Evolutionary conservation across 2,888 invertebrate species (phyloP), one percentile per base, ranked within the genome.

Genomic region (Liopterus haemorrhoidalis): DNA sequence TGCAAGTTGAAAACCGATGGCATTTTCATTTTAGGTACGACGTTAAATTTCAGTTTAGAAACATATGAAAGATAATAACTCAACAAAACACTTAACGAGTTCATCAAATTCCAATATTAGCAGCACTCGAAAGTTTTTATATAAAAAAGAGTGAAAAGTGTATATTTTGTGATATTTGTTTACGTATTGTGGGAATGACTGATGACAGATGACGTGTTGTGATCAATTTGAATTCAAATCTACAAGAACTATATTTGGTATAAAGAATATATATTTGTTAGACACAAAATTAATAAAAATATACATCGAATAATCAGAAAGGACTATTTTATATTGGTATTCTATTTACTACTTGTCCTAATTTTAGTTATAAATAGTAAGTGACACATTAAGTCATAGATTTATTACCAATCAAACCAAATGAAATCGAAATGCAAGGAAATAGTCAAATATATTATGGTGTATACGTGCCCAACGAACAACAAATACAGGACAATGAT

Each of bases 391-490:
- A n/a, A n/a, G 54, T 24, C 51, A 37, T 24, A 49, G 40, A 15
- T 35, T 16, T 2, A 20, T 30, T 28, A 27, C 18, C 6, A n/a
- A 27, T 18, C n/a, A 28, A 5, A 32, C 20, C 36, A 42, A 15
- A 35, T 42, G 42, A 36, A 20, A 21, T 6, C 28, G n/a, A 25
- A 39, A 45, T 45, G 45, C 39, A 33, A 31, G 38, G 44, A n/a
- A 48, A 49, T 31, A 52, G 50, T 37, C 48, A 55, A 8, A 36
- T 62, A 32, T 66, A 64, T 55, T 68, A 65, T 53, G 68, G 66
- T 15, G 64, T 68, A 18, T 58, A 64, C 51, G 56, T 62, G 21
- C 64, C 65, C 11, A 56, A 54, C 39, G 64, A 64, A 32, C 53
- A 52, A 24, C 53, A 52, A 39, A 43, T 44, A n/a, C 55, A 54